Percentiles rank a stretch among this genome's conserved stretches.
These are phyloP conservation scores for Tribolium freemani DNA, from an alignment of 2,888 invertebrate species.

Conservation along the genomic window DNA sequence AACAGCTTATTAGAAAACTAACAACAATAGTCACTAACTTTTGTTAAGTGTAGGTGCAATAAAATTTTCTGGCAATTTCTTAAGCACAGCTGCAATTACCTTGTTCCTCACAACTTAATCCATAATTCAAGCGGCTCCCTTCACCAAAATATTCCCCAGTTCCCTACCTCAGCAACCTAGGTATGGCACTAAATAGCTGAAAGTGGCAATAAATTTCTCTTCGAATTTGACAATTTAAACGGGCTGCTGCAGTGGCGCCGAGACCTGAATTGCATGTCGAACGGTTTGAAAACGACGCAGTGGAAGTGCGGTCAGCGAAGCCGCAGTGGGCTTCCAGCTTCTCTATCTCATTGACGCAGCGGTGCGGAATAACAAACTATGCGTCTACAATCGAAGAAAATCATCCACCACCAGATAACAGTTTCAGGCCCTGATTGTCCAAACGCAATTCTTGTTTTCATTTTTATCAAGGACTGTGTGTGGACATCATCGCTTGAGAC, in stretches of 20 bases:
- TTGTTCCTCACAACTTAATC: background rate
- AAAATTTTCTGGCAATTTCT: background rate
- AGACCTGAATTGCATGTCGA: constrained; percentile 29
- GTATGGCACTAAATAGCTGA: constrained; percentile 9
- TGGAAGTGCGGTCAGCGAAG: constrained; percentile 37
- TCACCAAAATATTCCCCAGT: constrained; percentile 16
- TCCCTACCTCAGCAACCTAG: constrained; percentile 7
- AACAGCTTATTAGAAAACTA: too few relatives aligned
- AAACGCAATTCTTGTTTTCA: constrained; percentile 77
- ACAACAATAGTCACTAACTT: too few relatives aligned
- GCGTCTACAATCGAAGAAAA: constrained; percentile 6
- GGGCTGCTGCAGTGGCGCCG: constrained; percentile 20
- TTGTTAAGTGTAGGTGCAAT: too few relatives aligned
- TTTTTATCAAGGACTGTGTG: constrained; percentile 73
- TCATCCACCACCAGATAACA: constrained; percentile 41
- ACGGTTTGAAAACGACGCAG: constrained; percentile 27
- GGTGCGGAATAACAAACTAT: constrained; percentile 36
- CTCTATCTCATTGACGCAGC: constrained; percentile 29
- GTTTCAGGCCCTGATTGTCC: constrained; percentile 77
- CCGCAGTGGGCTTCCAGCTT: constrained; percentile 24
- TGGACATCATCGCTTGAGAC: constrained; percentile 75
- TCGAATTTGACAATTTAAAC: constrained; percentile 35
- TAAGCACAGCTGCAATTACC: background rate
- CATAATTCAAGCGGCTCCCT: background rate
- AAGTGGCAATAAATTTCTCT: constrained; percentile 31